Percentiles rank a stretch among this genome's conserved stretches.
These are phyloP conservation scores for Mythimna ferrago DNA, from an alignment of 2,888 invertebrate genomes.

Conservation along the genomic window DNA sequence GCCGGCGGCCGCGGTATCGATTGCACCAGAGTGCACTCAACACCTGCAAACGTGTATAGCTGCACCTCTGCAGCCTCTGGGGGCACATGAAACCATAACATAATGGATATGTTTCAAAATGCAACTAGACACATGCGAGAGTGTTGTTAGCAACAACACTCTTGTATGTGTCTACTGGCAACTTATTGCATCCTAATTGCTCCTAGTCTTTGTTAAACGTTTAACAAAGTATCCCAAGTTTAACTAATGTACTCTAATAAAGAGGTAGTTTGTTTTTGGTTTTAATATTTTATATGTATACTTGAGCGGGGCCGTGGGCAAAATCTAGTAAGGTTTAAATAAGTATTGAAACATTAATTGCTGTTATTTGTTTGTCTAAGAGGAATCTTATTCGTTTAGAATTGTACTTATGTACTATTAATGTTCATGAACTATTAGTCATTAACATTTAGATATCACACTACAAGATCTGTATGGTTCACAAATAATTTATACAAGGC, in stretches of 20 bases:
- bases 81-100: not conserved
- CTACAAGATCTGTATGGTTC: too few relatives aligned
- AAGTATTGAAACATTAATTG: not conserved
- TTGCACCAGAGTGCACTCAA: conserved; percentile 8
- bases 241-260: not conserved
- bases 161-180: not conserved
- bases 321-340: not conserved
- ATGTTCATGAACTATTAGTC: not conserved
- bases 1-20: not conserved
- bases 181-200: not conserved
- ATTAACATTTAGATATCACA: not conserved
- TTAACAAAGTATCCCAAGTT: not conserved
- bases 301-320: too few relatives aligned
- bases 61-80: too few relatives aligned
- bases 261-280: too few relatives aligned
- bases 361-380: not conserved
- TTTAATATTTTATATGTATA: too few relatives aligned
- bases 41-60: too few relatives aligned
- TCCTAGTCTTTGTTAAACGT: not conserved
- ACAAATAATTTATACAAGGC: too few relatives aligned
- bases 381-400: not conserved
- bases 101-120: not conserved
- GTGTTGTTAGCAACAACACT: not conserved
- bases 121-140: too few relatives aligned
- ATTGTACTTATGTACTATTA: not conserved